Conservation (phyloP, 2,113 vertebrate species). For the Craseonycteris thonglongyai region DNA sequence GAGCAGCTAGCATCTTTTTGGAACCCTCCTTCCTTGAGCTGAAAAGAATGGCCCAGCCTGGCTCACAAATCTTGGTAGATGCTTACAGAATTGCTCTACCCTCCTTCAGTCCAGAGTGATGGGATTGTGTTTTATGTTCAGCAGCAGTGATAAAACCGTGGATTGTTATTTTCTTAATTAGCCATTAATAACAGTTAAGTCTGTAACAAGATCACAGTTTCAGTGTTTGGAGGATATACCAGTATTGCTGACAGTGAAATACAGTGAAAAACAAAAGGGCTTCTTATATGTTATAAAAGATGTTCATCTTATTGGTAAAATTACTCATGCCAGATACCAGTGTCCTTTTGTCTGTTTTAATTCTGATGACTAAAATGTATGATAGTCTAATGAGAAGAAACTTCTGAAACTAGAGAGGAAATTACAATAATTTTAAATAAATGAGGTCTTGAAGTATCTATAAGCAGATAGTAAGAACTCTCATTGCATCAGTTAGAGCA, state of each 20-base stretch:
- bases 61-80: not conserved
- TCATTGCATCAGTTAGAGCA: not conserved
- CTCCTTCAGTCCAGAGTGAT: not conserved
- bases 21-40: not conserved
- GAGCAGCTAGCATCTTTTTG: conserved; percentile 75
- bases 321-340: not conserved
- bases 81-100: not conserved
- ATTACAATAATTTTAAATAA: conserved; percentile 25
- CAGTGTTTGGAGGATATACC: not conserved
- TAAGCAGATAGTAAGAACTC: not conserved
- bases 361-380: not conserved
- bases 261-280: not conserved
- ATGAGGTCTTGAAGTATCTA: not conserved
- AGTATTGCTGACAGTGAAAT: not conserved
- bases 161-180: not conserved
- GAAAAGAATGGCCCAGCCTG: not conserved
- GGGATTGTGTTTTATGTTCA: not conserved
- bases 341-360: not conserved
- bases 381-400: not conserved
- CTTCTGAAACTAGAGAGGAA: not conserved
- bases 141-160: conserved; percentile 14
- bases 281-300: not conserved
- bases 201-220: not conserved
- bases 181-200: conserved; percentile 31
- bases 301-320: not conserved